Conservation (phyloP, 1,140 invertebrate species). For the Brachionus plicatilis region DNA sequence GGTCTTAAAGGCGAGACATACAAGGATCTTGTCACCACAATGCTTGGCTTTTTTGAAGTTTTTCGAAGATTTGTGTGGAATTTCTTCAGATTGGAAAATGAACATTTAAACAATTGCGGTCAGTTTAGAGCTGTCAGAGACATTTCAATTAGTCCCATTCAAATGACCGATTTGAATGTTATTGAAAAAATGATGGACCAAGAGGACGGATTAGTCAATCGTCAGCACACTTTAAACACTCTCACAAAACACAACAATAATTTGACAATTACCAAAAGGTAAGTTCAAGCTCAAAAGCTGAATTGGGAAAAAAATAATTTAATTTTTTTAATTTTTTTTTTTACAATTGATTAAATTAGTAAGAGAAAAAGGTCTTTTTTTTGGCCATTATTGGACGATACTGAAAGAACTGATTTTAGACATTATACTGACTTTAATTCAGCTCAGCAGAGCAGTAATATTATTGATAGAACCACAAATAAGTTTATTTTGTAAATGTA, state of each 20-base stretch:
- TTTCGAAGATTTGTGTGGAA: slow-evolving; percentile 98
- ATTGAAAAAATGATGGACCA: slow-evolving; percentile 40
- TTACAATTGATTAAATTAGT: neutral
- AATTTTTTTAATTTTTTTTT: neutral
- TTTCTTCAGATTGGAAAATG: slow-evolving; percentile 98
- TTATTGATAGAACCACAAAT: slow-evolving; percentile 20
- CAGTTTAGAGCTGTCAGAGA: slow-evolving; percentile 96
- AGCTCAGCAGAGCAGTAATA: neutral
- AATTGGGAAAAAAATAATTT: neutral
- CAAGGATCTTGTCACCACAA: slow-evolving; percentile 76
- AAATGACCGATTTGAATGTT: slow-evolving; percentile 30
- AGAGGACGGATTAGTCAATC: slow-evolving; percentile 12
- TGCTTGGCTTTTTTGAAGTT: slow-evolving; percentile 86
- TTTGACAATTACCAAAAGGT: slow-evolving; percentile 30
- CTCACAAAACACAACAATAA: neutral
- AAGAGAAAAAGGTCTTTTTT: slow-evolving; percentile 16
- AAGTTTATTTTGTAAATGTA: slow-evolving; percentile 10
- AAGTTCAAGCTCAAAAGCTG: neutral
- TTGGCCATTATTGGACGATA: slow-evolving; percentile 9
- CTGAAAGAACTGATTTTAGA: neutral
- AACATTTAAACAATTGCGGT: slow-evolving; percentile 98
- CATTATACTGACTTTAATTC: slow-evolving; percentile 24
- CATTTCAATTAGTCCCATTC: slow-evolving; percentile 83
- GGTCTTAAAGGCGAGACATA: slow-evolving; percentile 74
- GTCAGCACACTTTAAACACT: neutral